Evolutionary conservation across 2,113 vertebrate genomes (phyloP).

Genomic region (Nestor notabilis): DNA sequence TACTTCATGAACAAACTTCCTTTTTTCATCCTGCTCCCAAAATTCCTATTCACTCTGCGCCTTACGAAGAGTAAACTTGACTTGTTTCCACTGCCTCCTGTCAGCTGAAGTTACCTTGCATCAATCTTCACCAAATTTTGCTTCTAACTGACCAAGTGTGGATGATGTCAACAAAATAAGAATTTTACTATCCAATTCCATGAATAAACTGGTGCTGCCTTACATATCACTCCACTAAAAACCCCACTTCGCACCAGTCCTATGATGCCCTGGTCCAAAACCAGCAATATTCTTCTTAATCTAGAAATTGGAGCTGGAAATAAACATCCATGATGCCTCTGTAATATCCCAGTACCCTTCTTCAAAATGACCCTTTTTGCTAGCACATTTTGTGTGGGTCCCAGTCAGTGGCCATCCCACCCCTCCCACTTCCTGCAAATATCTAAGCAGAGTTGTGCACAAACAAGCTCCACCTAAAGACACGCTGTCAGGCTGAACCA

Average conservation of each 20-base stretch:
- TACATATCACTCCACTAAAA: background rate
- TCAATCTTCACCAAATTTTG: background rate
- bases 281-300: background rate
- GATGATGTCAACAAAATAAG: background rate
- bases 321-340: background rate
- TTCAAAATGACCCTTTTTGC: background rate
- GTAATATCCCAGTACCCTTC: background rate
- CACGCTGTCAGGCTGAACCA: rapidly evolving
- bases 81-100: background rate
- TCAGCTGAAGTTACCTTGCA: background rate
- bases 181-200: background rate
- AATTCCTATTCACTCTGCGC: background rate
- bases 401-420: background rate
- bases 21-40: background rate
- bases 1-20: background rate
- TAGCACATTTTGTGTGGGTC: background rate
- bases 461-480: background rate
- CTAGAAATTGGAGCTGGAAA: background rate
- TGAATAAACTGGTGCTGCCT: background rate
- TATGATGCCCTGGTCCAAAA: background rate
- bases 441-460: background rate
- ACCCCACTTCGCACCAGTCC: background rate
- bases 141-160: background rate
- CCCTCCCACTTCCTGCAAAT: background rate
- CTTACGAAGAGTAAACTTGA: background rate